A percentile compares a stretch with the other conserved stretches of the same genome.
Evolutionary conservation across 1,140 invertebrate genomes (phyloP).

Genomic region (Portunus trituberculatus): DNA sequence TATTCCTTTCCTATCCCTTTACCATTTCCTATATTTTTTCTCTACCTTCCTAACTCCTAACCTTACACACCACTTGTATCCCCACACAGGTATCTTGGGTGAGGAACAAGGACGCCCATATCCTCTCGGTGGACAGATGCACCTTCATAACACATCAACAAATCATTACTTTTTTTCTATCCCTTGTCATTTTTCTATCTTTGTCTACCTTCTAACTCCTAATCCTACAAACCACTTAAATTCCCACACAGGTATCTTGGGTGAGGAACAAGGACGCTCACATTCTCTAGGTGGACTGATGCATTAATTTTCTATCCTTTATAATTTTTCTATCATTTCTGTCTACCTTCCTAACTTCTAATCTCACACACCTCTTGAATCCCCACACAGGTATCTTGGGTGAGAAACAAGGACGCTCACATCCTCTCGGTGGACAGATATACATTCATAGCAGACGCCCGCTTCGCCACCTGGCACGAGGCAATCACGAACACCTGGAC

Average conservation of each 20-base stretch:
- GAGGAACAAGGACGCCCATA: slow-evolving; percentile 91
- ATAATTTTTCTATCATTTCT: not conserved
- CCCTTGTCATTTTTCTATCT: no score
- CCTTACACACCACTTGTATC: not conserved
- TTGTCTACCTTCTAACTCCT: not conserved
- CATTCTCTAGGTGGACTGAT: slow-evolving; percentile 88
- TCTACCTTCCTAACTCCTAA: not conserved
- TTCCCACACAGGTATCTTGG: slow-evolving; percentile 87
- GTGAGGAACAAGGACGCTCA: slow-evolving; percentile 87
- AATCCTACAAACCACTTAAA: not conserved
- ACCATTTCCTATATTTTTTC: not conserved
- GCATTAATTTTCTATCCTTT: not conserved
- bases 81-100: slow-evolving; percentile 89
- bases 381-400: slow-evolving; percentile 88
- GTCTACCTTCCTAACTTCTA: not conserved
- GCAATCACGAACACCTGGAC: slow-evolving; percentile 92
- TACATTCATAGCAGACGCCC: slow-evolving; percentile 94
- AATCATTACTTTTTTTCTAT: no score
- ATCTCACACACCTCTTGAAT: not conserved
- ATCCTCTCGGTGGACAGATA: slow-evolving; percentile 93
- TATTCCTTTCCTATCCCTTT: not conserved
- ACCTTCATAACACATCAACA: slow-evolving; percentile 92
- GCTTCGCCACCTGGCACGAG: slow-evolving; percentile 90
- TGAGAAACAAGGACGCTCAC: slow-evolving; percentile 92
- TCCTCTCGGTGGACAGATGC: slow-evolving; percentile 92